Conservation (phyloP, 2,888 invertebrate genomes). For the Rugalucina vietnamica region DNA sequence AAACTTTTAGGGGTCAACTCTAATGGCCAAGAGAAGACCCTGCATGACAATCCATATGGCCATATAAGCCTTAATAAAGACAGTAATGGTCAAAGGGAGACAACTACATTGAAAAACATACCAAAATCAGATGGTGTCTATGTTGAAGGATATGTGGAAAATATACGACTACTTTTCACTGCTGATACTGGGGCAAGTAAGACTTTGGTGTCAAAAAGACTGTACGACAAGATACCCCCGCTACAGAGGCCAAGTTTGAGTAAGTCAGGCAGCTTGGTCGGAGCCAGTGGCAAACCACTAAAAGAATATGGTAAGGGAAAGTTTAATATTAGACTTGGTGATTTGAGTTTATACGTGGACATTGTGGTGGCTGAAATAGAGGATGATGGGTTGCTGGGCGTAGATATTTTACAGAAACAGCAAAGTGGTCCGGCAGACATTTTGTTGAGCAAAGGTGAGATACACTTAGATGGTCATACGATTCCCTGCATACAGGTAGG, state of each 20-base stretch:
- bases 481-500: no score
- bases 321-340: no score
- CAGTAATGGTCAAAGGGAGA: background rate
- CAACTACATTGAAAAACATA: background rate
- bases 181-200: no score
- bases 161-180: background rate
- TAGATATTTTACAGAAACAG: no score
- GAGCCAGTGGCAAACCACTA: background rate
- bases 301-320: no score
- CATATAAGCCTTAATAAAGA: background rate
- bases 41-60: background rate
- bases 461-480: no score
- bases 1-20: conserved; percentile 6
- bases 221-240: background rate
- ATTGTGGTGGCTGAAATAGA: no score
- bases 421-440: no score
- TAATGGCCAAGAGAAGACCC: background rate
- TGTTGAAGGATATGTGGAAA: background rate
- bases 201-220: background rate
- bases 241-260: background rate
- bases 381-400: no score
- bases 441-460: no score
- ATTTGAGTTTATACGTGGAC: no score
- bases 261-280: background rate
- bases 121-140: background rate